These are phyloP conservation scores for Lasioglossum albipes DNA, from an alignment of 1,140 invertebrate species.

Conservation along the genomic window DNA sequence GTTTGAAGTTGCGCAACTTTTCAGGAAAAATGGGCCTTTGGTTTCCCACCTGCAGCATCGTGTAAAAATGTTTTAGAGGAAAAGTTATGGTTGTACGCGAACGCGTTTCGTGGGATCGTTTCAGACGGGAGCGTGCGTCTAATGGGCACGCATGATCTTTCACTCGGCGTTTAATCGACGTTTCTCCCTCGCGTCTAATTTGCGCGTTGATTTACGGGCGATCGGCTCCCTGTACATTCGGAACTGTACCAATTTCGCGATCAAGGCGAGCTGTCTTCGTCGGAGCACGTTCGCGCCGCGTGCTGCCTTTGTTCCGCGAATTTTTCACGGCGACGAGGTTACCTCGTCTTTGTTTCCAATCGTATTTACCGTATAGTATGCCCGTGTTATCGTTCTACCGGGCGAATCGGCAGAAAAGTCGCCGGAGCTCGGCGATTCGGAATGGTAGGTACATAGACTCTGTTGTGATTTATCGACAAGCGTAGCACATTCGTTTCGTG, in stretches of 20 bases:
- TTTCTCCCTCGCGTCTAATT: slow-evolving; percentile 34
- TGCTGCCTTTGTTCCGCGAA: not conserved
- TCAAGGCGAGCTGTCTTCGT: not conserved
- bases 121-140: not conserved
- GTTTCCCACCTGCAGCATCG: no score
- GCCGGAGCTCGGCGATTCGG: not conserved
- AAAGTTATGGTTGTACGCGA: no score
- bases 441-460: not conserved
- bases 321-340: not conserved
- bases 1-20: no score
- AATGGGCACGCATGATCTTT: slow-evolving; percentile 30
- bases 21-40: no score
- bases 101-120: slow-evolving; percentile 18
- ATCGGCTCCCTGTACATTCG: not conserved
- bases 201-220: slow-evolving; percentile 33
- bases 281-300: not conserved
- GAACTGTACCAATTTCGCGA: not conserved
- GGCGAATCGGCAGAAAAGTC: not conserved
- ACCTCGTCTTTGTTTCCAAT: not conserved
- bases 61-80: no score
- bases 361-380: not conserved
- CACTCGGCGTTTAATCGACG: slow-evolving; percentile 11
- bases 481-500: not conserved
- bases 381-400: no score
- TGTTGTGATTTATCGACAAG: not conserved